These are phyloP conservation scores for Grantiella picta DNA, from an alignment of 2,113 vertebrate species.

Conservation along the genomic window DNA sequence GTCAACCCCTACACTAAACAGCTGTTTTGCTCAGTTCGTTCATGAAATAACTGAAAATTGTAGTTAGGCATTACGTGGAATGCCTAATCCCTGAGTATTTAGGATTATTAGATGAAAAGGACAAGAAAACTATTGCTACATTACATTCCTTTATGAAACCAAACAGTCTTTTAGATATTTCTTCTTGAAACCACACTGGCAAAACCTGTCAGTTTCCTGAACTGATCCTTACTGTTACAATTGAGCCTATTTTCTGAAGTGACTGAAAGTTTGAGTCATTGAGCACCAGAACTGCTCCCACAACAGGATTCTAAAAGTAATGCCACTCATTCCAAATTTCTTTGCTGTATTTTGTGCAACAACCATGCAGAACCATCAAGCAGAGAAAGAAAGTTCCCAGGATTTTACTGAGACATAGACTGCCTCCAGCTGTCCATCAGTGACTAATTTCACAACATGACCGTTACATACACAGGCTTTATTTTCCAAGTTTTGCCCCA, in stretches of 20 bases:
- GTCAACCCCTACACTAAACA: background rate
- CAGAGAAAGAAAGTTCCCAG: background rate
- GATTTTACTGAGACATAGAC: background rate
- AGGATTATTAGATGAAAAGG: background rate
- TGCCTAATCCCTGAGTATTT: background rate
- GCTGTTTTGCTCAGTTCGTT: background rate
- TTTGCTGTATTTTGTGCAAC: background rate
- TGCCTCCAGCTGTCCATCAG: background rate
- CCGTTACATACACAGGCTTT: background rate
- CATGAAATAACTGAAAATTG: background rate
- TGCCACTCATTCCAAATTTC: background rate
- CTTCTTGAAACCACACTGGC: background rate
- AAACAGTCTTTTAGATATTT: background rate
- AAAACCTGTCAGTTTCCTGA: background rate
- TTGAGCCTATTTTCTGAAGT: constrained; percentile 7
- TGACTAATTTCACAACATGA: background rate
- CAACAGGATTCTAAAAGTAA: constrained; percentile 1
- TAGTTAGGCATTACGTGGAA: background rate
- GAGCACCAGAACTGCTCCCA: constrained; percentile 20
- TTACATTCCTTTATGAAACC: background rate
- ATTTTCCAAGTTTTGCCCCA: background rate
- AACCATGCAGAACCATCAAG: background rate
- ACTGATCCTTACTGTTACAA: background rate
- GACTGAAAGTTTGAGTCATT: constrained; percentile 21
- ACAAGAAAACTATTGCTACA: background rate